phyloP scores from a whole-genome alignment of 2,113 vertebrate genomes.

The Ginglymostoma cirratum region DNA sequence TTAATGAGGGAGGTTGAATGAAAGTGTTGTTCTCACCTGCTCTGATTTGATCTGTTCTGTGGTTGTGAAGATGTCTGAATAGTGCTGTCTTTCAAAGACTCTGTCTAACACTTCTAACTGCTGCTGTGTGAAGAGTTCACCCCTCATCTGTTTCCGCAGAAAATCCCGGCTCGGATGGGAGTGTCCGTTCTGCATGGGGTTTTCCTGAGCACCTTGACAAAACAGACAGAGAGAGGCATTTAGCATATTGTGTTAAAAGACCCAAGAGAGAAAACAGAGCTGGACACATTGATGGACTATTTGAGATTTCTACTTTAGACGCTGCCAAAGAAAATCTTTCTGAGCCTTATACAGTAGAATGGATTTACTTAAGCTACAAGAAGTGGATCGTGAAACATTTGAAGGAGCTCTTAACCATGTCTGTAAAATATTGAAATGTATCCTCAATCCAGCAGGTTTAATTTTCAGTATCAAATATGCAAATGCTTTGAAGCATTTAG shows the following conservation, averaged over 20 bases:
- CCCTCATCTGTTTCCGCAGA: constrained; percentile 97
- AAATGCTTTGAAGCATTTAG: constrained; percentile 31
- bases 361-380: neutral
- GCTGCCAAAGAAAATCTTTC: neutral
- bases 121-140: constrained; percentile 93
- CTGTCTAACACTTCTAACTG: constrained; percentile 95
- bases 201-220: constrained; percentile 81
- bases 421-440: constrained; percentile 16
- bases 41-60: constrained; percentile 87
- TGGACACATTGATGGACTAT: neutral
- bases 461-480: constrained; percentile 32
- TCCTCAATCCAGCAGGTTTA: constrained; percentile 9
- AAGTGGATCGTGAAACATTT: neutral
- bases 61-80: constrained; percentile 82
- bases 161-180: constrained; percentile 90
- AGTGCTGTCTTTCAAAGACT: constrained; percentile 91
- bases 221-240: constrained; percentile 40
- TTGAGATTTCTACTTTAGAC: neutral
- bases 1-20: neutral
- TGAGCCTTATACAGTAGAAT: neutral
- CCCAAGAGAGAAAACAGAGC: neutral
- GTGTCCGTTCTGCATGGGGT: constrained; percentile 90
- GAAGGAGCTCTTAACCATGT: neutral
- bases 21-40: constrained; percentile 67
- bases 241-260: neutral